These are phyloP conservation scores for Mamestra configurata DNA, from an alignment of 1,140 invertebrate genomes.

Conservation along the genomic window DNA sequence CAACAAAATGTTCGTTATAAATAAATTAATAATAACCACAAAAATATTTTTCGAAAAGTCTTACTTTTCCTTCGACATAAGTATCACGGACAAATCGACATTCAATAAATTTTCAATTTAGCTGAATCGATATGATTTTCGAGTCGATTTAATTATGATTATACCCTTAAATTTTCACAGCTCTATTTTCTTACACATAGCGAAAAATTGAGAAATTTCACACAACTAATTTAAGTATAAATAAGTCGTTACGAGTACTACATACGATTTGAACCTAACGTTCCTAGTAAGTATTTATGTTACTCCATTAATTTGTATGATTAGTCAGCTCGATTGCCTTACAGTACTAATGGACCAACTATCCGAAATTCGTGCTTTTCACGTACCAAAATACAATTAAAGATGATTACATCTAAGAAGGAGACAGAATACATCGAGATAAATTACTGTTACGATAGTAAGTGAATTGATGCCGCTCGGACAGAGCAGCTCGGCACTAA, in stretches of 20 bases:
- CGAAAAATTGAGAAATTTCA: neutral
- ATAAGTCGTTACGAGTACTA: too few species aligned
- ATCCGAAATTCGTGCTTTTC: slow-evolving; percentile 24
- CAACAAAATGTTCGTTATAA: slow-evolving; percentile 5
- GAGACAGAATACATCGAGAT: neutral
- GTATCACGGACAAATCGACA: slow-evolving; percentile 28
- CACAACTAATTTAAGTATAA: neutral
- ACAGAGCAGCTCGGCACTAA: neutral
- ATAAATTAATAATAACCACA: slow-evolving; percentile 17
- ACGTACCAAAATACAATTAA: neutral
- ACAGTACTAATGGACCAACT: slow-evolving; percentile 20
- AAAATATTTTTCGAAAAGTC: slow-evolving; percentile 23
- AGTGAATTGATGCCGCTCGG: neutral
- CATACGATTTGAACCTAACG: neutral
- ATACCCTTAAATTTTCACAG: slow-evolving; percentile 32
- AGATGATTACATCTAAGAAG: slow-evolving; percentile 6
- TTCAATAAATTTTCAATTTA: slow-evolving; percentile 46
- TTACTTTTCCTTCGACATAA: slow-evolving; percentile 25
- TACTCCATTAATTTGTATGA: neutral
- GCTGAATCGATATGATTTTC: slow-evolving; percentile 42
- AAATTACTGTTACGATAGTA: neutral
- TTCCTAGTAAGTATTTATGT: neutral
- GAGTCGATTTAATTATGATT: slow-evolving; percentile 10
- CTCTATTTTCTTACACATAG: slow-evolving; percentile 23
- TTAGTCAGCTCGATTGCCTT: slow-evolving; percentile 20